Conservation (phyloP, 2,888 invertebrate genomes). For the Encarsia formosa region DNA sequence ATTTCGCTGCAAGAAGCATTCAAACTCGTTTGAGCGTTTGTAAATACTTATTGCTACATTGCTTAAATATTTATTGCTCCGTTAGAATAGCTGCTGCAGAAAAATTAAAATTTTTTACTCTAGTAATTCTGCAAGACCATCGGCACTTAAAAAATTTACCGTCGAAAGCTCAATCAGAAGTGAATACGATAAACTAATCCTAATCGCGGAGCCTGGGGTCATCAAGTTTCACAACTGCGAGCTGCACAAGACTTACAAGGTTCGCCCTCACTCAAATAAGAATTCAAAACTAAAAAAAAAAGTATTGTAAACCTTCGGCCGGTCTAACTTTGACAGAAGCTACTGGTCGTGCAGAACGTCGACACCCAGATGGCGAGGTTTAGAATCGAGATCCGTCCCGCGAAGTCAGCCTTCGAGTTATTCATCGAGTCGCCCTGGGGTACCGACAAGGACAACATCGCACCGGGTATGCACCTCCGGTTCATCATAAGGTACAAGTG, state of each 20-base stretch:
- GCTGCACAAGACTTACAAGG: constrained; percentile 42
- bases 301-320: background rate
- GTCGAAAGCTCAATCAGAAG: constrained; percentile 26
- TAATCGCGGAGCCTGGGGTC: constrained; percentile 38
- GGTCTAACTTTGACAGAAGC: constrained; percentile 25
- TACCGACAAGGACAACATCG: constrained; percentile 35
- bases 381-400: constrained; percentile 36
- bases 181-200: constrained; percentile 27
- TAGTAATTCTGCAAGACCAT: too few species aligned
- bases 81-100: too few species aligned
- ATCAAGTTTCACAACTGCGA: constrained; percentile 48
- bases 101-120: too few species aligned
- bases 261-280: too few species aligned
- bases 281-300: background rate
- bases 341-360: constrained; percentile 31
- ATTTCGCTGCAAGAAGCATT: too few species aligned
- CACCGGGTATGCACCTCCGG: constrained; percentile 49
- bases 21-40: too few species aligned
- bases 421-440: constrained; percentile 14
- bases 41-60: too few species aligned
- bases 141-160: too few species aligned
- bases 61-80: too few species aligned
- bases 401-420: constrained; percentile 17
- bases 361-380: constrained; percentile 44
- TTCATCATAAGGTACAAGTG: constrained; percentile 45